Base-by-base conservation (phyloP, 2,888 invertebrate species). In the Brachyptera risi region DNA sequence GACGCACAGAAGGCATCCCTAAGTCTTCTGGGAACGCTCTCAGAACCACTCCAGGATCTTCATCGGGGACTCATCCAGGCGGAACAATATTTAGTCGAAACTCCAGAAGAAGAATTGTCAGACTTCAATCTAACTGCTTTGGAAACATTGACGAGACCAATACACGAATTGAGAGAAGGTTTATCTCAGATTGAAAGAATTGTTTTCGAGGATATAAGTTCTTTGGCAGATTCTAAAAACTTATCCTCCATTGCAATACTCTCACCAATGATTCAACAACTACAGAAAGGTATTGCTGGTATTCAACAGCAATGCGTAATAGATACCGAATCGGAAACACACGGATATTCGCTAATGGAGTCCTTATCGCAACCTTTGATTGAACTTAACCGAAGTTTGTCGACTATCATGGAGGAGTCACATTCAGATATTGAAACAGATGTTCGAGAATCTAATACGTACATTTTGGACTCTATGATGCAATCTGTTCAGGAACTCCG, bases 21-120 rank as follows among this genome's bases (percentile, higher is more conserved):
- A 7, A 27, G 58, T 3, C 40, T 44, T 26, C 74, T 76, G 13
- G 76, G 78, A 68, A 75, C 75, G 2, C 71, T 75, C 40, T 71
- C 76, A 13, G 72, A 76, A 65, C 74, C 73, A 17, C 71, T 77
- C 67, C 70, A 73, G 19, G 75, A 76, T 65, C 72, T 76, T 15
- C 74, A 77, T 60, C 74, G 75, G 70, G 75, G 75, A 64, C 73
- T 78, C 7, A 69, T 73, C 13, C 64, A 68, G 38, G 68, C 60
- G 15, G 62, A 65, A 42, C 62, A 62, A 17, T 31, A 47, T n/a
- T 31, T 65, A 9, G 54, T 54, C 24, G 64, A 59, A 23, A 27
- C 59, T 15, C 59, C 42, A 2, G 51, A 61, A 35, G 42, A 61
- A 17, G 19, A 51, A 23, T 13, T 58, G n/a, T 13, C 44, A 19